phyloP scores from a whole-genome alignment of 2,113 vertebrate genomes.

The Falco punctatus region DNA sequence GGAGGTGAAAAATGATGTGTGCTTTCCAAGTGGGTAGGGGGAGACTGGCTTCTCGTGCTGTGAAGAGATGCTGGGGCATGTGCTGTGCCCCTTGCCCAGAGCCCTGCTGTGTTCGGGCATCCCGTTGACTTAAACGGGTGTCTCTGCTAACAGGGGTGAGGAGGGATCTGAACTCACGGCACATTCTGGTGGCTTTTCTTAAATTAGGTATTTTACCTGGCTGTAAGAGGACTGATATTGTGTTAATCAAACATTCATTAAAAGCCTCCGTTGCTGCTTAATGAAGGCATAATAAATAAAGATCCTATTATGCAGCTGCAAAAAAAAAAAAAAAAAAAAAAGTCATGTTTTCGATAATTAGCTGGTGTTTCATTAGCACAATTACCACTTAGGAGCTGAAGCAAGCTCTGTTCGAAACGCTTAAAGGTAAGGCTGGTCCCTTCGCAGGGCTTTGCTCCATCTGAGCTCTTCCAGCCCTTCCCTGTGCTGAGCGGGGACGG shows the following conservation, averaged over 20 bases:
- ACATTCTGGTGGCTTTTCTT: background rate
- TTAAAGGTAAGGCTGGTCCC: conserved; percentile 46
- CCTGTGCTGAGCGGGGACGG: background rate
- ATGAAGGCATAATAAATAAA: conserved; percentile 34
- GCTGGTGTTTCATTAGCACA: conserved; percentile 47
- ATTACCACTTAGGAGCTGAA: conserved; percentile 41
- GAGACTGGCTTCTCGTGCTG: background rate
- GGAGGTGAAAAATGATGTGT: background rate
- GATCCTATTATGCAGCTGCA: conserved; percentile 41
- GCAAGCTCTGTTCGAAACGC: background rate
- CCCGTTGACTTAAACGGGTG: background rate
- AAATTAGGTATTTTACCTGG: background rate
- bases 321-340: background rate
- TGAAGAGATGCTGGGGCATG: background rate
- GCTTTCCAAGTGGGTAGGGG: background rate
- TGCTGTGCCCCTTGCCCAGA: background rate
- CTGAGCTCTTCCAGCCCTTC: background rate
- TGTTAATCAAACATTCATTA: conserved; percentile 58
- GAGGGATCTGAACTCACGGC: background rate
- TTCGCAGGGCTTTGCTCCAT: background rate
- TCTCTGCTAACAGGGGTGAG: background rate
- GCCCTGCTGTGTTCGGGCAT: fast-evolving
- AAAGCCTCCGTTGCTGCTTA: conserved; percentile 12
- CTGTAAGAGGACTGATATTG: background rate
- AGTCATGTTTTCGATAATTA: conserved; percentile 50